Percentiles rank a stretch among this genome's conserved stretches.
Conservation (phyloP, 2,888 invertebrate species). For the Amphipoea oculea region DNA sequence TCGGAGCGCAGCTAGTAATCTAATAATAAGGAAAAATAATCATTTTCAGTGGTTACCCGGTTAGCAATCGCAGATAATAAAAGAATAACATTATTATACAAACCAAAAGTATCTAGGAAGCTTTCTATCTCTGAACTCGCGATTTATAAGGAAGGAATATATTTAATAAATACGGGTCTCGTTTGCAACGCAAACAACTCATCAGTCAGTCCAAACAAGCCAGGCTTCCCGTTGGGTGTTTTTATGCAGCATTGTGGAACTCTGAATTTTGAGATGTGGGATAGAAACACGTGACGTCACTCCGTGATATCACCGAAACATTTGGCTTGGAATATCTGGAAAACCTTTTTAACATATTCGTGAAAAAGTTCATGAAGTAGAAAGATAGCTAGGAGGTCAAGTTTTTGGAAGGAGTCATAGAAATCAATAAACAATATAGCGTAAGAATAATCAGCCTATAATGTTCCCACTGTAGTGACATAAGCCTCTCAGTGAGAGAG, state of each 20-base stretch:
- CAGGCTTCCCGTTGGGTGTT: constrained; percentile 66
- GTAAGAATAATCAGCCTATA: too few relatives aligned
- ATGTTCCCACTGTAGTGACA: too few relatives aligned
- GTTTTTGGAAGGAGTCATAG: not conserved
- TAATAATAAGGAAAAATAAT: too few relatives aligned
- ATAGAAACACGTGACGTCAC: constrained; percentile 30
- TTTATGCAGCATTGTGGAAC: constrained; percentile 67
- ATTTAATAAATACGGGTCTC: constrained; percentile 81
- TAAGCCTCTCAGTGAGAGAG: too few relatives aligned
- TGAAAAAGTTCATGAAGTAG: too few relatives aligned
- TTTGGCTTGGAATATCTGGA: not conserved
- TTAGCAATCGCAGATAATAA: not conserved
- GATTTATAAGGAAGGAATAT: constrained; percentile 66
- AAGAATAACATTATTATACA: constrained; percentile 1
- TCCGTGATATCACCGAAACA: constrained; percentile 11
- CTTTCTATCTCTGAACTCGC: constrained; percentile 41
- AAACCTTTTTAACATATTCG: not conserved
- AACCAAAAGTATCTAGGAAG: constrained; percentile 36
- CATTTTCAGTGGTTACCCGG: too few relatives aligned
- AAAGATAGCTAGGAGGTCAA: not conserved
- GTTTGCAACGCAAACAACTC: constrained; percentile 85
- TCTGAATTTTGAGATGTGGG: constrained; percentile 61
- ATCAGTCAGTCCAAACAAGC: constrained; percentile 82
- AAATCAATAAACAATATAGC: too few relatives aligned
- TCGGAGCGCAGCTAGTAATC: too few relatives aligned